phyloP scores from a whole-genome alignment of 1,140 invertebrate species.

The Procambarus clarkii region DNA sequence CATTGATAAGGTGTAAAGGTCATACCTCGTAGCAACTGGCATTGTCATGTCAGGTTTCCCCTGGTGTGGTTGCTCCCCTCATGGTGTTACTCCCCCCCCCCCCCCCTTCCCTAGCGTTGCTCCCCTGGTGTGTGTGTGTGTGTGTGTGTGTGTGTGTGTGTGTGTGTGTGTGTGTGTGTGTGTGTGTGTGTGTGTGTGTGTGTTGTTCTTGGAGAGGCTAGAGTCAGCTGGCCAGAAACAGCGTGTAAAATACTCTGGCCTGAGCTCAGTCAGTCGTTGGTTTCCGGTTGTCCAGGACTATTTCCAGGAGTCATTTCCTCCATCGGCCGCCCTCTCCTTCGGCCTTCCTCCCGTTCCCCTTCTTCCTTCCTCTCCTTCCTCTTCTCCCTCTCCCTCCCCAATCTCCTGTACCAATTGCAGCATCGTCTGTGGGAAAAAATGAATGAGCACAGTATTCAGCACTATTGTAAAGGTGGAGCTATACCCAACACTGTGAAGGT shows the following conservation, averaged over 20 bases:
- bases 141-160: constrained; percentile 26
- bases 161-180: constrained; percentile 16
- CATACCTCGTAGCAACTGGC: background rate
- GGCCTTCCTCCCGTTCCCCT: constrained; percentile 16
- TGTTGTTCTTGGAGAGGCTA: background rate
- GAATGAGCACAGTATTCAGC: constrained; percentile 18
- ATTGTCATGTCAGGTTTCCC: no score
- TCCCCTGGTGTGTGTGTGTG: constrained; percentile 12
- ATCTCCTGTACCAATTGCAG: constrained; percentile 45
- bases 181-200: background rate
- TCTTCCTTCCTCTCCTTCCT: constrained; percentile 26
- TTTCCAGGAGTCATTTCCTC: constrained; percentile 62
- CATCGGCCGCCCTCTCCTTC: constrained; percentile 43
- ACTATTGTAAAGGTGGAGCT: background rate
- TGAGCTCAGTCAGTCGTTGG: constrained; percentile 1
- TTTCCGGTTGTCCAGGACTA: constrained; percentile 42
- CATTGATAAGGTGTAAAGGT: constrained; percentile 2
- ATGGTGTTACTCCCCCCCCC: no score
- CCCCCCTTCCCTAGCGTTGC: no score
- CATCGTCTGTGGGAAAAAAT: background rate
- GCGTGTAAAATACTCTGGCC: background rate
- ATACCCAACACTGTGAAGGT: no score
- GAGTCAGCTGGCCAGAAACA: background rate
- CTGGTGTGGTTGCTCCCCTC: no score
- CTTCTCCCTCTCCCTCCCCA: constrained; percentile 43